Percentiles rank a stretch among this genome's conserved stretches.
These are phyloP conservation scores for Darevskia mixta DNA, from an alignment of 2,797 vertebrate species.

Conservation along the genomic window DNA sequence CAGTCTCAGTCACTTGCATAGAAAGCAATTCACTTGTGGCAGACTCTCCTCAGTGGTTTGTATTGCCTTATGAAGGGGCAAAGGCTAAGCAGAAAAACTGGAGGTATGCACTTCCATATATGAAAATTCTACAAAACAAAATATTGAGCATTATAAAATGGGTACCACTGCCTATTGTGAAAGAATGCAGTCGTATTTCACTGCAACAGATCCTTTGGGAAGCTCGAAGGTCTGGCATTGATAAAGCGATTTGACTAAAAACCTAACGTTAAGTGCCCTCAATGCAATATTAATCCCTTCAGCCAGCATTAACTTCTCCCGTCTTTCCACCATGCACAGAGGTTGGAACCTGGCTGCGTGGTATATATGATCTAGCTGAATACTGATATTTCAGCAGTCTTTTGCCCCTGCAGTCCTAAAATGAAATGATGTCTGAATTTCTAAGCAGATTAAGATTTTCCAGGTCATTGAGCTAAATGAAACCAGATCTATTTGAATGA, in stretches of 20 bases:
- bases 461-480: constrained; percentile 65
- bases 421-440: constrained; percentile 60
- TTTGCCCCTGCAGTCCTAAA: constrained; percentile 59
- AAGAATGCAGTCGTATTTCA: constrained; percentile 17
- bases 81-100: not conserved
- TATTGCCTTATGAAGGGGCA: not conserved
- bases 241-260: constrained; percentile 42
- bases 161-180: not conserved
- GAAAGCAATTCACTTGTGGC: not conserved
- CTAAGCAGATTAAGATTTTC: constrained; percentile 72
- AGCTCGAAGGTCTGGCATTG: constrained; percentile 10
- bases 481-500: constrained; percentile 55
- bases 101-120: not conserved
- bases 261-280: constrained; percentile 17
- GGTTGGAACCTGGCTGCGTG: constrained; percentile 29
- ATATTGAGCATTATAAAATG: not conserved
- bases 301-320: constrained; percentile 1
- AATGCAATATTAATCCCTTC: constrained; percentile 14
- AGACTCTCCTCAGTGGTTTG: not conserved
- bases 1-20: not conserved
- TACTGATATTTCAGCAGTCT: constrained; percentile 32
- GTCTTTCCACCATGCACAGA: constrained; percentile 16
- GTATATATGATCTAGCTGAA: not conserved
- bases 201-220: constrained; percentile 35
- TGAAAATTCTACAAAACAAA: not conserved